Percentiles rank a stretch among this genome's conserved stretches.
Evolutionary conservation across 2,797 vertebrate genomes (phyloP).

Genomic region (Labeo calbasu): DNA sequence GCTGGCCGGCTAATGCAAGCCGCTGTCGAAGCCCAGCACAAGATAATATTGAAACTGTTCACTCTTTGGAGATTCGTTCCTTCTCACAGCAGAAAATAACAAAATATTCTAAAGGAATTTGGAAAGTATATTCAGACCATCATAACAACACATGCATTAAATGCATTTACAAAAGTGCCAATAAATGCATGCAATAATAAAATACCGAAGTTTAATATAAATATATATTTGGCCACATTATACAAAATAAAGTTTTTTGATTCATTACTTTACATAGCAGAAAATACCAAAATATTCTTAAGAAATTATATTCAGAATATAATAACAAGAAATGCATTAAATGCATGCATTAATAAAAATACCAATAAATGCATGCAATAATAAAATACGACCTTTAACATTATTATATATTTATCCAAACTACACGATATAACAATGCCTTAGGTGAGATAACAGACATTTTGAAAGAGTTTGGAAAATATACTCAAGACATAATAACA

Average conservation of each 20-base stretch:
- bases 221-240: no score
- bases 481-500: no score
- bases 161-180: neutral
- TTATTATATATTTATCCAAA: neutral
- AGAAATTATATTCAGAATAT: no score
- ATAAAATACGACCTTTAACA: neutral
- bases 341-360: neutral
- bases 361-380: neutral
- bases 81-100: neutral
- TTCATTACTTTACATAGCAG: no score
- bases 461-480: no score
- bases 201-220: neutral
- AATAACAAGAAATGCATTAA: neutral
- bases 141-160: neutral
- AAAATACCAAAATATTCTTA: no score
- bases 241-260: no score
- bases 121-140: neutral
- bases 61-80: neutral
- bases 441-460: no score
- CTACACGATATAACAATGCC: no score
- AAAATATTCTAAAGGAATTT: neutral
- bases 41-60: neutral
- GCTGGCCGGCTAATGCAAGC: constrained; percentile 17
- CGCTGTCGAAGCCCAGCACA: no score
- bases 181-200: neutral